These are phyloP conservation scores for Lucilia cuprina DNA, from an alignment of 1,140 invertebrate genomes.

Conservation along the genomic window DNA sequence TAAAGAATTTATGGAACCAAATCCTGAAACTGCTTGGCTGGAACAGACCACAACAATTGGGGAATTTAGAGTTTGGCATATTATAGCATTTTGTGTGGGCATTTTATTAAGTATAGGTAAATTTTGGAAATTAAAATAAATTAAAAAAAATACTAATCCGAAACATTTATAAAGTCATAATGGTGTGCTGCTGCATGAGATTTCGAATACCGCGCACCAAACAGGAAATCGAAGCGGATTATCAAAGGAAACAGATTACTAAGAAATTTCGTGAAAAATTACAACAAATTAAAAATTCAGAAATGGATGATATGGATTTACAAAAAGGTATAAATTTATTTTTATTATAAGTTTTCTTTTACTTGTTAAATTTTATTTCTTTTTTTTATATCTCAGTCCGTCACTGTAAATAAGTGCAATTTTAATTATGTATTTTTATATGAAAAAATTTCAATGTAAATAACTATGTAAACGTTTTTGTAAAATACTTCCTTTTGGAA, in stretches of 20 bases:
- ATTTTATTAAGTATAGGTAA: slow-evolving; percentile 57
- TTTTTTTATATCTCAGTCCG: not conserved
- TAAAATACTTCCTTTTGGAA: no score
- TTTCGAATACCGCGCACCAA: slow-evolving; percentile 90
- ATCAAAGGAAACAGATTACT: slow-evolving; percentile 81
- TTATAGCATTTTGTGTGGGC: slow-evolving; percentile 69
- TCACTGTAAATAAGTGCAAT: not conserved
- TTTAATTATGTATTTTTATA: not conserved
- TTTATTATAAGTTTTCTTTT: not conserved
- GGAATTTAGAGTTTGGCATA: slow-evolving; percentile 71
- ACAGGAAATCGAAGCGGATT: slow-evolving; percentile 92
- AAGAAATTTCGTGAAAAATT: slow-evolving; percentile 82
- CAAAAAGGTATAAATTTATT: slow-evolving; percentile 70
- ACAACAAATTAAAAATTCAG: slow-evolving; percentile 80
- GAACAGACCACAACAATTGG: slow-evolving; percentile 65
- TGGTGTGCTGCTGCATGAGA: slow-evolving; percentile 84
- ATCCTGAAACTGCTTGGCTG: slow-evolving; percentile 68
- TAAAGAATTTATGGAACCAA: slow-evolving; percentile 30
- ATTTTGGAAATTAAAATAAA: not conserved
- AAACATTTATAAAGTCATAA: slow-evolving; percentile 67
- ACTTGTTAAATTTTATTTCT: slow-evolving; percentile 14
- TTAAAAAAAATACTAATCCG: not conserved
- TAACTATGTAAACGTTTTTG: no score
- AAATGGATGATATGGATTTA: slow-evolving; percentile 85
- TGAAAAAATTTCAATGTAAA: not conserved